A percentile compares a stretch with the other conserved stretches of the same genome.
These are phyloP conservation scores for Chauna torquata DNA, from an alignment of 2,113 vertebrate species.

Conservation along the genomic window DNA sequence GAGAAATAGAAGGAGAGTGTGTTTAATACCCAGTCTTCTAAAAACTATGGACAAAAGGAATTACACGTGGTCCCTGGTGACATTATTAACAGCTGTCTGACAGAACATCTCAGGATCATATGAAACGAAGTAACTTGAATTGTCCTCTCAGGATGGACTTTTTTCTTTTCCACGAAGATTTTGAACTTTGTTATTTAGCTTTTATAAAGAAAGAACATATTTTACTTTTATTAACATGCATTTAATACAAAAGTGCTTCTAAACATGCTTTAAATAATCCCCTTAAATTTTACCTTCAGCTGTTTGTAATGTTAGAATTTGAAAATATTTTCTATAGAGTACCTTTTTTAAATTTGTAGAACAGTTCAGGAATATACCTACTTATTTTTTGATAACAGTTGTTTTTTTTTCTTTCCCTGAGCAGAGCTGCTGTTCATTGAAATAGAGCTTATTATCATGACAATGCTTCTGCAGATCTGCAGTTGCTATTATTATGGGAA, in stretches of 20 bases:
- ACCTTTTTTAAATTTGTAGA: neutral
- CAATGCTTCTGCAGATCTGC: neutral
- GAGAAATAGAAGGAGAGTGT: neutral
- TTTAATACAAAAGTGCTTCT: neutral
- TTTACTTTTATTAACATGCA: neutral
- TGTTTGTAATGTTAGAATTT: neutral
- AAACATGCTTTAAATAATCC: neutral
- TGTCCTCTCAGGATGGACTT: neutral
- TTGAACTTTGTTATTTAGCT: neutral
- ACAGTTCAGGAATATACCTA: neutral
- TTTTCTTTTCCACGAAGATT: neutral
- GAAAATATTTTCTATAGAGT: neutral
- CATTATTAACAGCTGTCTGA: neutral
- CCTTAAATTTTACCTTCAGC: neutral
- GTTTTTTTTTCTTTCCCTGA: neutral
- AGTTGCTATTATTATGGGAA: neutral
- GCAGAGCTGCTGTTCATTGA: neutral
- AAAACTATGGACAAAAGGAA: neutral
- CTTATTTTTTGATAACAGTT: neutral
- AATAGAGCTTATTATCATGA: constrained; percentile 17
- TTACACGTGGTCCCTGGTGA: neutral
- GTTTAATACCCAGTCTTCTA: neutral
- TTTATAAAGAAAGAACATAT: neutral
- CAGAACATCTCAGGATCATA: neutral
- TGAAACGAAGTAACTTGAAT: neutral